A percentile compares a stretch with the other conserved stretches of the same genome.
Conservation (phyloP, 2,797 vertebrate species). For the Hippoglossus hippoglossus region DNA sequence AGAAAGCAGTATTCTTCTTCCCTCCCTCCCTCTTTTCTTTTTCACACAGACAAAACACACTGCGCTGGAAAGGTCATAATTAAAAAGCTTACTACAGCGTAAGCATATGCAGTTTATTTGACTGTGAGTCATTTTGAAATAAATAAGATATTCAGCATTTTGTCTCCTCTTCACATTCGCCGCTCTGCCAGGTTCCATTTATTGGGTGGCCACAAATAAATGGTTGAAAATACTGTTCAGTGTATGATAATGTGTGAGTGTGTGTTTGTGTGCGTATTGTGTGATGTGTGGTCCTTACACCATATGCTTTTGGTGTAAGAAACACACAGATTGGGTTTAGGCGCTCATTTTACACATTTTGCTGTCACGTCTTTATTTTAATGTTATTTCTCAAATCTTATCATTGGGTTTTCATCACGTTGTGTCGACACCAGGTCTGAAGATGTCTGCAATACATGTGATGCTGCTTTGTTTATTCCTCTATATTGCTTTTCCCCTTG, state of each 20-base stretch:
- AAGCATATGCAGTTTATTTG: slow-evolving; percentile 52
- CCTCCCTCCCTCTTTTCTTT: slow-evolving; percentile 12
- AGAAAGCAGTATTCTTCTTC: slow-evolving; percentile 52
- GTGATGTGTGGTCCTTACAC: not conserved
- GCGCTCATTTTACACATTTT: not conserved
- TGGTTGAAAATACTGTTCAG: slow-evolving; percentile 17
- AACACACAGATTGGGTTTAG: not conserved
- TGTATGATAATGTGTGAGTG: not conserved
- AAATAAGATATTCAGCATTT: slow-evolving; percentile 56
- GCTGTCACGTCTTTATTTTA: not conserved
- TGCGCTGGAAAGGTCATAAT: slow-evolving; percentile 56
- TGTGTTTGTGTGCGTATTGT: not conserved
- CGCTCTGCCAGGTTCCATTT: slow-evolving; percentile 38
- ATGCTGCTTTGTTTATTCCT: slow-evolving; percentile 1
- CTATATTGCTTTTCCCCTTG: not conserved
- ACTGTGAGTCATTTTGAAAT: slow-evolving; percentile 55
- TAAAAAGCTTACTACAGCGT: slow-evolving; percentile 61
- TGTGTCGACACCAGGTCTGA: not conserved
- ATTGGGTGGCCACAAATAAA: slow-evolving; percentile 22
- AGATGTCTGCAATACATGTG: not conserved
- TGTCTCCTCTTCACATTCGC: slow-evolving; percentile 22
- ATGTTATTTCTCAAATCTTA: not conserved
- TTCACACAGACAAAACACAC: not conserved
- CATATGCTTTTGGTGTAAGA: not conserved
- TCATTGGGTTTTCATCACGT: not conserved